Percentiles rank a stretch among this genome's conserved stretches.
Evolutionary conservation across 2,113 vertebrate genomes (phyloP).

Genomic region (Xiphias gladius): DNA sequence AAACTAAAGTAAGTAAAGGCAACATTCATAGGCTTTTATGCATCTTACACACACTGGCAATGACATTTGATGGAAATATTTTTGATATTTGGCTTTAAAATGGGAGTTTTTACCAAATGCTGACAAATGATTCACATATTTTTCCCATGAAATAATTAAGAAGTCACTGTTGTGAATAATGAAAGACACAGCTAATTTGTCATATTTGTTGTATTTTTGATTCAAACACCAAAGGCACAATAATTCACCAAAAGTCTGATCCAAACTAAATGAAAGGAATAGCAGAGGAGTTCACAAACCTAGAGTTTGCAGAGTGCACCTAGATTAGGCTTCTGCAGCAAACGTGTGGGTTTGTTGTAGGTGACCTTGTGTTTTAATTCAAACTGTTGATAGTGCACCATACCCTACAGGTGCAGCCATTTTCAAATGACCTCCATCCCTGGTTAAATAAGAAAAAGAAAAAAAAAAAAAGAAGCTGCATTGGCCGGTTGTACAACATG

Average conservation of each 20-base stretch:
- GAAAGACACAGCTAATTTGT: background rate
- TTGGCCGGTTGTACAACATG: background rate
- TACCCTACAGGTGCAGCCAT: conserved; percentile 42
- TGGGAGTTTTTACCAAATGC: background rate
- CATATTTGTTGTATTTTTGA: background rate
- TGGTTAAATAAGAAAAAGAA: background rate
- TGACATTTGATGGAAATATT: background rate
- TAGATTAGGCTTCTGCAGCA: conserved; percentile 23
- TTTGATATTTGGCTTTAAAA: background rate
- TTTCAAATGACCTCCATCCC: conserved; percentile 29
- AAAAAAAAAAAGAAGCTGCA: background rate
- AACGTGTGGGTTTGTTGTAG: background rate
- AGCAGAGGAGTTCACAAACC: conserved; percentile 6
- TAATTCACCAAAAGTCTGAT: background rate
- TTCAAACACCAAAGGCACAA: background rate
- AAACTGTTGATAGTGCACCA: conserved; percentile 29
- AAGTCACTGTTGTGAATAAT: background rate
- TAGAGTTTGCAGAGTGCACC: background rate
- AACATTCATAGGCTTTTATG: background rate
- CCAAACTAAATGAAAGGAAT: background rate
- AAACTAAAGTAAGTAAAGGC: background rate
- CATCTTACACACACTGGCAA: background rate
- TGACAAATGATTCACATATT: background rate
- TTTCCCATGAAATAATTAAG: background rate
- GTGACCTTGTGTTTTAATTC: conserved; percentile 59